phyloP scores from a whole-genome alignment of 1,140 invertebrate genomes.

The Dryas iulia region DNA sequence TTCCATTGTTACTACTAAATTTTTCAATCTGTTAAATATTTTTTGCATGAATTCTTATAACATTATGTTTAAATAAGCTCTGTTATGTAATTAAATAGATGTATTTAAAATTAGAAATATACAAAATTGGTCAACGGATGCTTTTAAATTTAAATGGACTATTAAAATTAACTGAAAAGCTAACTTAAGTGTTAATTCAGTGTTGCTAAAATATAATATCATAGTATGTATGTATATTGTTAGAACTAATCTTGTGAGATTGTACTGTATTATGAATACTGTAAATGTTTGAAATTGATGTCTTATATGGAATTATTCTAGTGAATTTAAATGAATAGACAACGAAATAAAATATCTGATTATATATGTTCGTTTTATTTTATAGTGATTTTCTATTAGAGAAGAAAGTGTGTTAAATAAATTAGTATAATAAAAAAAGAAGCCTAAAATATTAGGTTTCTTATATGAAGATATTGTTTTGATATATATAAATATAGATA shows the following conservation, averaged over 20 bases:
- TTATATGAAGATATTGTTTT: too few species aligned
- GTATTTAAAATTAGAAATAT: too few species aligned
- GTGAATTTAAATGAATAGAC: constrained; percentile 26
- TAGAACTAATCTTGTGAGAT: constrained; percentile 17
- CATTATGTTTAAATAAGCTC: too few species aligned
- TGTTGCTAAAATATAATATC: constrained; percentile 24
- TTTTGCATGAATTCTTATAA: too few species aligned
- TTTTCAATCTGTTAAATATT: too few species aligned
- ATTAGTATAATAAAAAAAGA: too few species aligned
- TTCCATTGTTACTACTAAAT: too few species aligned
- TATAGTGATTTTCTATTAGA: too few species aligned
- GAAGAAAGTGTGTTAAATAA: too few species aligned
- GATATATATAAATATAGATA: too few species aligned
- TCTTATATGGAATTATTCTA: constrained; percentile 15
- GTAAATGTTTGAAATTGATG: constrained; percentile 24
- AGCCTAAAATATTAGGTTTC: too few species aligned
- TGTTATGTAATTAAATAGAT: too few species aligned
- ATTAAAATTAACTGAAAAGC: background rate
- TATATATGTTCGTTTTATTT: constrained; percentile 12
- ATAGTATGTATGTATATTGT: constrained; percentile 15
- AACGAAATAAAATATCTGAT: constrained; percentile 28
- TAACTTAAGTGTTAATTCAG: background rate
- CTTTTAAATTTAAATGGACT: background rate
- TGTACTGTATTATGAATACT: constrained; percentile 15
- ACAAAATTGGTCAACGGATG: background rate